Conservation (phyloP, 2,888 invertebrate genomes). For the Lottia gigantea region DNA sequence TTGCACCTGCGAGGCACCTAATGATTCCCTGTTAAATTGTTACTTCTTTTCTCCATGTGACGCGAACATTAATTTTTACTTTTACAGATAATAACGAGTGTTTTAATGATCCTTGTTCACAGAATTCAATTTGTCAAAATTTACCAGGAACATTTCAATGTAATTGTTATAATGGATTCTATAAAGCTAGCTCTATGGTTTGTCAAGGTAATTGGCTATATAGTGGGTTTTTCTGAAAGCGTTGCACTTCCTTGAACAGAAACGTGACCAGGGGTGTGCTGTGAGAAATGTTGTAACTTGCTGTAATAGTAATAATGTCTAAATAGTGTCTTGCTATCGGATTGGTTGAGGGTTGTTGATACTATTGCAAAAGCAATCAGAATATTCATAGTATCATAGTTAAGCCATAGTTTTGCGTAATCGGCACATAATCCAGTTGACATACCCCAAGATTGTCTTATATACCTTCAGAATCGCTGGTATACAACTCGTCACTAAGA, state of each 20-base stretch:
- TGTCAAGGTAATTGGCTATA: conserved; percentile 13
- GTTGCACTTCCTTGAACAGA: too few relatives aligned
- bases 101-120: conserved; percentile 15
- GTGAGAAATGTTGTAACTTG: too few relatives aligned
- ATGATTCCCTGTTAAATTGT: too few relatives aligned
- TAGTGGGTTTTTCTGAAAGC: too few relatives aligned
- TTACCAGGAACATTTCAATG: conserved; percentile 22
- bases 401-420: not conserved
- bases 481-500: conserved; percentile 8
- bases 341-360: too few relatives aligned
- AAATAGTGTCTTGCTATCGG: too few relatives aligned
- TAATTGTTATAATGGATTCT: conserved; percentile 22
- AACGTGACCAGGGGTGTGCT: too few relatives aligned
- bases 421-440: not conserved
- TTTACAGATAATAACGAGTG: conserved; percentile 31
- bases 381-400: too few relatives aligned
- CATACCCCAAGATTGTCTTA: not conserved
- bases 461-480: not conserved
- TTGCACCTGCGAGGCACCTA: too few relatives aligned
- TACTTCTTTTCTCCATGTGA: not conserved
- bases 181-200: not conserved
- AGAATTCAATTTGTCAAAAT: conserved; percentile 22
- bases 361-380: too few relatives aligned
- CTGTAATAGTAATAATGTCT: too few relatives aligned
- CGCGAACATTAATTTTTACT: not conserved